Conservation (phyloP, 92 coral and sea anemone genomes). For the Zoanthus sansibaricus region DNA sequence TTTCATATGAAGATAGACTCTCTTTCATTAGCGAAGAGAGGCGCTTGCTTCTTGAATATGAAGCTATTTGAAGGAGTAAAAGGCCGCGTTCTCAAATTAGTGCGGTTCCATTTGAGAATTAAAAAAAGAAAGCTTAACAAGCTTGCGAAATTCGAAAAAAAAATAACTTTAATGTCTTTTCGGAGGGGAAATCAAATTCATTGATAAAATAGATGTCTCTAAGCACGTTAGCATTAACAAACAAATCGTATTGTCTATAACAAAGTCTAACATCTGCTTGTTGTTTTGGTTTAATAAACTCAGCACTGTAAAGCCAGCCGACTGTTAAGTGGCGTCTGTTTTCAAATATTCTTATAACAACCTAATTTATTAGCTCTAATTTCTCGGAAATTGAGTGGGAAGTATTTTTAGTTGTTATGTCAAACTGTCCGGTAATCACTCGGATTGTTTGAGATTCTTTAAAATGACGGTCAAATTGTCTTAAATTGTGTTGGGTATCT, state of each 20-base stretch:
- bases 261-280: conserved; percentile 15
- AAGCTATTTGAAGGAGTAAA: not conserved
- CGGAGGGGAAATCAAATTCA: conserved; percentile 27
- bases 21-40: too few species aligned
- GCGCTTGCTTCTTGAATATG: too few species aligned
- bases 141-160: not conserved
- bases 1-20: too few species aligned
- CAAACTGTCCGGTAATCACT: conserved; percentile 45
- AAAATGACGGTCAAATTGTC: not conserved
- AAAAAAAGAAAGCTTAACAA: not conserved
- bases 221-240: conserved; percentile 26
- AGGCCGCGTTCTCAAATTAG: not conserved
- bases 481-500: not conserved
- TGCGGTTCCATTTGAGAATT: conserved; percentile 16
- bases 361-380: conserved; percentile 58
- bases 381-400: conserved; percentile 58
- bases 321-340: conserved; percentile 37
- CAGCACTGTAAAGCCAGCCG: not conserved
- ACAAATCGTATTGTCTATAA: conserved; percentile 12
- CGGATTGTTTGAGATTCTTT: conserved; percentile 36
- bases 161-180: conserved; percentile 16
- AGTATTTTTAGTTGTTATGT: conserved; percentile 19
- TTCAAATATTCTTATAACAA: conserved; percentile 58
- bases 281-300: conserved; percentile 16
- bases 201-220: conserved; percentile 23